These are phyloP conservation scores for Proctacanthus coquilletti DNA, from an alignment of 1,140 invertebrate species.

Conservation along the genomic window DNA sequence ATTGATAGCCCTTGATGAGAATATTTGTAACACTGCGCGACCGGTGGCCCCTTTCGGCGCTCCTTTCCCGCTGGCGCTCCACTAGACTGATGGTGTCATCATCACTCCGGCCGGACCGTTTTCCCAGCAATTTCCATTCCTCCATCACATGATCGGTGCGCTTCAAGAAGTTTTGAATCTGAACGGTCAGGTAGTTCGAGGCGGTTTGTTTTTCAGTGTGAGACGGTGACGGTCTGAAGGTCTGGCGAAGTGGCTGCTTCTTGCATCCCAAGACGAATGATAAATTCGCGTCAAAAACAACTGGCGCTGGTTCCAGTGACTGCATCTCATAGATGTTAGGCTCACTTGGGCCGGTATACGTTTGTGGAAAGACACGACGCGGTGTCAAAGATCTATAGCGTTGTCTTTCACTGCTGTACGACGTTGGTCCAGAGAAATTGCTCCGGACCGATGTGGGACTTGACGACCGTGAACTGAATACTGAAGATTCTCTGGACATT, in stretches of 20 bases:
- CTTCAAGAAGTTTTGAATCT: slow-evolving; percentile 63
- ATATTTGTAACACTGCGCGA: slow-evolving; percentile 64
- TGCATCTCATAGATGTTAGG: slow-evolving; percentile 38
- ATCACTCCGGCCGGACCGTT: slow-evolving; percentile 16
- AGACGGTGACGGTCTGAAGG: slow-evolving; percentile 51
- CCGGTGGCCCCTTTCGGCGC: slow-evolving; percentile 35
- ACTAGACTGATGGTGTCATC: slow-evolving; percentile 26
- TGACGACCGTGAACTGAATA: slow-evolving; percentile 18
- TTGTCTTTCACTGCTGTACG: slow-evolving; percentile 5
- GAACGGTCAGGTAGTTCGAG: slow-evolving; percentile 52
- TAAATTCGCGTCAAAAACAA: slow-evolving; percentile 64
- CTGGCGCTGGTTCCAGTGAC: slow-evolving; percentile 50
- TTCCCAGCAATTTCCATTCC: slow-evolving; percentile 45
- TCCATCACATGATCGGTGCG: slow-evolving; percentile 74
- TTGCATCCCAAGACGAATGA: slow-evolving; percentile 58
- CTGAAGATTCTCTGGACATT: slow-evolving; percentile 6
- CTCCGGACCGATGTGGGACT: slow-evolving; percentile 14
- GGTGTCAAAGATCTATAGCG: slow-evolving; percentile 28
- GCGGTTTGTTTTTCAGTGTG: slow-evolving; percentile 55
- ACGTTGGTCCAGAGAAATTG: slow-evolving; percentile 2
- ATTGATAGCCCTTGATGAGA: slow-evolving; percentile 59
- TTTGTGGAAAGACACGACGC: slow-evolving; percentile 47
- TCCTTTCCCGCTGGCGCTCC: slow-evolving; percentile 22
- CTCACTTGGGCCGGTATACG: slow-evolving; percentile 31
- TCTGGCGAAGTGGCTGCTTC: slow-evolving; percentile 47